phyloP scores from a whole-genome alignment of 2,797 vertebrate genomes.

The Echeneis naucrates region DNA sequence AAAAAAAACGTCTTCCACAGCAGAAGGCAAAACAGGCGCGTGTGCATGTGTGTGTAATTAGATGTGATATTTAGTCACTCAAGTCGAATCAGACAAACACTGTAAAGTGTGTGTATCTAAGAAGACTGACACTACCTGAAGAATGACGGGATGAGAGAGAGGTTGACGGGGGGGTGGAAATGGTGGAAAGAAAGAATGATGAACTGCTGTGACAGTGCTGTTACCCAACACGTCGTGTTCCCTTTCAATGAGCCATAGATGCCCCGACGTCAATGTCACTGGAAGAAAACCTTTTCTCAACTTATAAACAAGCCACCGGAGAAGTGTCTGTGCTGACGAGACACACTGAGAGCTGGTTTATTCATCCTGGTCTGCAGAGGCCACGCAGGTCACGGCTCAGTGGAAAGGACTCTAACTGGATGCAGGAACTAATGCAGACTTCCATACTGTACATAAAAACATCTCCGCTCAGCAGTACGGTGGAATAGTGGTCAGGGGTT shows the following conservation, averaged over 20 bases:
- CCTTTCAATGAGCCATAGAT: constrained; percentile 16
- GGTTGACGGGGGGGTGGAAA: not conserved
- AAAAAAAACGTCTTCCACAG: constrained; percentile 14
- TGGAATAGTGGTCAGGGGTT: too few species aligned
- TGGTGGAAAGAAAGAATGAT: constrained; percentile 5
- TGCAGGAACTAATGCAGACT: not conserved
- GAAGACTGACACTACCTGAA: not conserved
- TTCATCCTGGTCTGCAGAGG: constrained; percentile 9
- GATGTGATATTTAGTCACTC: constrained; percentile 62
- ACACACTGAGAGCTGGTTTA: not conserved
- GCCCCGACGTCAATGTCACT: not conserved
- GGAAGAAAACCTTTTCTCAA: not conserved
- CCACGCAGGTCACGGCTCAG: not conserved
- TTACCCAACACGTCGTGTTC: constrained; percentile 18
- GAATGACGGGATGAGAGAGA: not conserved
- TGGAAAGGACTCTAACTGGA: not conserved
- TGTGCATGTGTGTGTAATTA: constrained; percentile 57
- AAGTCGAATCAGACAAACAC: constrained; percentile 25
- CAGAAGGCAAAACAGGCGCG: constrained; percentile 42
- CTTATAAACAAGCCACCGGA: not conserved
- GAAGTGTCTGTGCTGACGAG: not conserved
- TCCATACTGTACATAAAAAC: not conserved
- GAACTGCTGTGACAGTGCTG: constrained; percentile 13
- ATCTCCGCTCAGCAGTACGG: too few species aligned
- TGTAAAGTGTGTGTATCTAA: not conserved